Conservation (phyloP, 2,888 invertebrate species). For the Dendrolimus pini region DNA sequence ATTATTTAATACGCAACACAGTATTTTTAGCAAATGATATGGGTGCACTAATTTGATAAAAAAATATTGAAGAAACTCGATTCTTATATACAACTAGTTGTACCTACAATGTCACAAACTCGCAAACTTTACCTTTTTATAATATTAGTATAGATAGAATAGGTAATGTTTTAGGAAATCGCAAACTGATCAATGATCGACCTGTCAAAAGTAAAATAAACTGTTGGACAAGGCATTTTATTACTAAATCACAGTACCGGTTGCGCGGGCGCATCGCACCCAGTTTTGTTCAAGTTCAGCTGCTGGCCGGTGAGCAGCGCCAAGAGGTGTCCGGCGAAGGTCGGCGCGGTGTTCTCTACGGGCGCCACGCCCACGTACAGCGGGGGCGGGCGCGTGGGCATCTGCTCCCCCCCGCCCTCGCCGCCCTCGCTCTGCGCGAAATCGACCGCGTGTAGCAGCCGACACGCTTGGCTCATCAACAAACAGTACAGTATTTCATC, state of each 20-base stretch:
- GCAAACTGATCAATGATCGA: too few relatives aligned
- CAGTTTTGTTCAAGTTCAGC: conserved; percentile 27
- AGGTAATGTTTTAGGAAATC: too few relatives aligned
- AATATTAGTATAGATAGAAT: too few relatives aligned
- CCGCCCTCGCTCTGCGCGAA: conserved; percentile 38
- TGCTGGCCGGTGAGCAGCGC: conserved; percentile 78
- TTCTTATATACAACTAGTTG: too few relatives aligned
- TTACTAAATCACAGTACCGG: conserved; percentile 20
- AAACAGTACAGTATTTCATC: conserved; percentile 89
- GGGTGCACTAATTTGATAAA: too few relatives aligned
- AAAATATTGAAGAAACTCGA: too few relatives aligned
- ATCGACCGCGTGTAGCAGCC: conserved; percentile 74
- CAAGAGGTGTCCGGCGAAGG: conserved; percentile 77
- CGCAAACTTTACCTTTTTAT: too few relatives aligned
- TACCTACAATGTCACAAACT: too few relatives aligned
- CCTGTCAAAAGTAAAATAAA: neutral
- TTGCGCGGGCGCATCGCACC: conserved; percentile 25
- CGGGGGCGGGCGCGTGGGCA: conserved; percentile 23
- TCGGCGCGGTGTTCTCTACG: conserved; percentile 64
- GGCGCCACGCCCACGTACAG: conserved; percentile 65
- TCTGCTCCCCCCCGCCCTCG: conserved; percentile 23
- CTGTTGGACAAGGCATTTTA: conserved; percentile 6
- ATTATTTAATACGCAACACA: too few relatives aligned
- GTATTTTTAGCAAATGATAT: too few relatives aligned
- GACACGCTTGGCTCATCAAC: conserved; percentile 82